Evolutionary conservation across 2,113 vertebrate species (phyloP), one percentile per base, ranked within the genome.

Genomic region (Chamaetylas fuelleborni): DNA sequence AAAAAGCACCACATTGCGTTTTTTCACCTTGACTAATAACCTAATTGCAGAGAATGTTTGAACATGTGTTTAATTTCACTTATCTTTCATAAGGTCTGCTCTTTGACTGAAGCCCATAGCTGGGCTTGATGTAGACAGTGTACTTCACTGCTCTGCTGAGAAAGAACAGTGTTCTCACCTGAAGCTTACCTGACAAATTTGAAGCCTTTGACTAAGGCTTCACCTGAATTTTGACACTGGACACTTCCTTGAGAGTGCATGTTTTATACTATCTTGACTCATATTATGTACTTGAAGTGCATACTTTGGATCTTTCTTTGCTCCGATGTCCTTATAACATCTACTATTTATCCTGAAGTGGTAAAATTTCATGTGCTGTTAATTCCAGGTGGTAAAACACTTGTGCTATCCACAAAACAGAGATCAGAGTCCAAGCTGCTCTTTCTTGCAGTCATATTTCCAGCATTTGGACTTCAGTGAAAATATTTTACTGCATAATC

Each of bases 1-100:
- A 64, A 81, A 88, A 88, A 62, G 31, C n/a, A 90, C 19, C 10
- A 29, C 3, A 1, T 2, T 70, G 24, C 1, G 0, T 4, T 51
- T 48, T 80, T 72, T 62, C 3, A 77, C 26, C 53, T 76, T 48
- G 18, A 48, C 43, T 57, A 65, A 76, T 29, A 53, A 4, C 14
- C 17, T 48, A 81, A 54, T 22, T 48, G 33, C 24, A 81, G 28
- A 58, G n/a, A 58, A 77, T 58, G 24, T 15, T 67, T 88, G 25
- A 1, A 4, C 15, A 48, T 8, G 4, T 20, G 19, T 58, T 91
- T 83, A 53, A 66, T 77, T 90, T 82, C 33, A 73, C 9, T 56
- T 81, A 36, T 51, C 14, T 60, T 86, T 54, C 14, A 47, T 31
- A 10, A 60, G 31, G 6, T 17, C 17, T 17, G 16, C 20, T 66